Evolutionary conservation across 2,888 invertebrate species (phyloP).

Genomic region (Cacoxenus indagator): DNA sequence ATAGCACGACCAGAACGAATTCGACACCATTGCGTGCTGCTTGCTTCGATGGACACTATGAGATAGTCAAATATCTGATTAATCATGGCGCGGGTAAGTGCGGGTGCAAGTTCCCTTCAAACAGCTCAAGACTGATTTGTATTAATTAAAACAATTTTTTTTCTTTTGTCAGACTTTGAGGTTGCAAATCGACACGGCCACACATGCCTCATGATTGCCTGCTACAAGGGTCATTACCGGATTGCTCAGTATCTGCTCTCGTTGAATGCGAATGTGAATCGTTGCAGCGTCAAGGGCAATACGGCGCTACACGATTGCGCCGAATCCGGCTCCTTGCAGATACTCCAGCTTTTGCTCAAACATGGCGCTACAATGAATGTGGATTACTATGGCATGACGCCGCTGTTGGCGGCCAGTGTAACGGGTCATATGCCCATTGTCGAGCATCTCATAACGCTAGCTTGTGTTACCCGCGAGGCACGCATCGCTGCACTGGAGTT

Average conservation of each 20-base stretch:
- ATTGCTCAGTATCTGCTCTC: constrained; percentile 91
- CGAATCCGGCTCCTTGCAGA: constrained; percentile 93
- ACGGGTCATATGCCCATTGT: constrained; percentile 95
- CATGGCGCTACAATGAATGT: constrained; percentile 94
- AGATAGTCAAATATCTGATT: constrained; percentile 94
- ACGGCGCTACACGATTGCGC: constrained; percentile 99
- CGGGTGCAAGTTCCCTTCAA: not conserved
- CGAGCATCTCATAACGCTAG: constrained; percentile 86
- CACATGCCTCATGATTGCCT: constrained; percentile 98
- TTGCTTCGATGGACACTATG: constrained; percentile 96
- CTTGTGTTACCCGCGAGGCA: constrained; percentile 82
- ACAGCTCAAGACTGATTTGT: not conserved
- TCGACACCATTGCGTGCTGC: constrained; percentile 95
- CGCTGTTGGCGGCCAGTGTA: constrained; percentile 91
- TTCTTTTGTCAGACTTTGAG: constrained; percentile 82
- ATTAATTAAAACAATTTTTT: not conserved
- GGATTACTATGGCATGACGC: constrained; percentile 97
- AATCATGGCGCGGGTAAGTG: constrained; percentile 85
- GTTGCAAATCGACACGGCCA: constrained; percentile 96
- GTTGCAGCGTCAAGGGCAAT: constrained; percentile 90
- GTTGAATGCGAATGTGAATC: constrained; percentile 90
- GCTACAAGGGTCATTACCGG: constrained; percentile 93
- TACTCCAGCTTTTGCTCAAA: constrained; percentile 88
- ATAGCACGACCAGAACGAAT: constrained; percentile 94
- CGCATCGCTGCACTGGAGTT: constrained; percentile 92